phyloP scores from a whole-genome alignment of 2,888 invertebrate genomes.

The Tetrapedia diversipes region DNA sequence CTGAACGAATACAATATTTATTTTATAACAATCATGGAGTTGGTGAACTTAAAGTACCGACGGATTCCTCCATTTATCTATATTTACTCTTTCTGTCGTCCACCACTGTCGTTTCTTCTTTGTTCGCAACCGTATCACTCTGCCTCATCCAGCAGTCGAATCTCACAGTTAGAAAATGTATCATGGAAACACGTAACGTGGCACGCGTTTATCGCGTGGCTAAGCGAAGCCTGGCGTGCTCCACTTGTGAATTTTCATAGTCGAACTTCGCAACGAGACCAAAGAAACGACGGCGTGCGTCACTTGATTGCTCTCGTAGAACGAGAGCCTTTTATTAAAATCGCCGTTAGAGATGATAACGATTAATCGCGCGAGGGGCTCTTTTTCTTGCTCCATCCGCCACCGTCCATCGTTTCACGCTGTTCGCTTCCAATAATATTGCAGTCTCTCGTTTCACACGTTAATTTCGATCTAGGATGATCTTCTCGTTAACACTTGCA shows the following conservation, averaged over 20 bases:
- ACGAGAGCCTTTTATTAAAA: slow-evolving; percentile 17
- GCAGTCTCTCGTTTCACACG: background rate
- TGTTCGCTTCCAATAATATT: background rate
- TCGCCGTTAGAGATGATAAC: slow-evolving; percentile 23
- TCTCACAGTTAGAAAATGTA: background rate
- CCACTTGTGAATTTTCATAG: slow-evolving; percentile 18
- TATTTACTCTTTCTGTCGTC: background rate
- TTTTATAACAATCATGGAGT: slow-evolving; percentile 44
- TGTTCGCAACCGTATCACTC: no score
- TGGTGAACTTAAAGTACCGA: background rate
- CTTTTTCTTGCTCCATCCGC: background rate
- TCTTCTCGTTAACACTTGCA: background rate
- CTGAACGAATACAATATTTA: slow-evolving; percentile 73
- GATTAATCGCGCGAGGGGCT: slow-evolving; percentile 6
- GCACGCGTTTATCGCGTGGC: background rate
- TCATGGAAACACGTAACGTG: background rate
- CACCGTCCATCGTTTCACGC: background rate
- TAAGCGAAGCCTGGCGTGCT: slow-evolving; percentile 11
- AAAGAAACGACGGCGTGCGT: slow-evolving; percentile 28
- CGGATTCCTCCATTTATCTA: background rate
- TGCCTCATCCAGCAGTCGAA: background rate
- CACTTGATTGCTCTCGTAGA: background rate
- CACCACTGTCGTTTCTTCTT: no score
- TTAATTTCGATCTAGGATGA: background rate
- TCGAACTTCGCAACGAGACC: slow-evolving; percentile 50